Evolutionary conservation across 30 jellyfish, hydroid and myxozoan species (phyloP).

Genomic region (Aurelia sp.): DNA sequence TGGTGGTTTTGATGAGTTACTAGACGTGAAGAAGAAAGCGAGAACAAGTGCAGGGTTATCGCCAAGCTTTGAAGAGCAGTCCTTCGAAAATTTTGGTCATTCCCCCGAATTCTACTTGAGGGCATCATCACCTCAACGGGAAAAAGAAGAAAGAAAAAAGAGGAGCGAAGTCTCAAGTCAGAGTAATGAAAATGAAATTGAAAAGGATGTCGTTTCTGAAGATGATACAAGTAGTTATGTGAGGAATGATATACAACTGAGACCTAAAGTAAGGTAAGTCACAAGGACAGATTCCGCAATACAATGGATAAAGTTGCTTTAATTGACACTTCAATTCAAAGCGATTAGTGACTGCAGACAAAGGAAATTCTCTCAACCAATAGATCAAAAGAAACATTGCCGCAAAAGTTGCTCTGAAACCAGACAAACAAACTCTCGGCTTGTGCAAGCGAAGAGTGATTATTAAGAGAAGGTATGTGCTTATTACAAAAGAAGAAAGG

Average conservation of each 20-base stretch:
- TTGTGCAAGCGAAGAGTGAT: no score
- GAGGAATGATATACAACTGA: conserved; percentile 64
- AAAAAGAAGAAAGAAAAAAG: conserved; percentile 55
- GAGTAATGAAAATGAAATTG: conserved; percentile 65
- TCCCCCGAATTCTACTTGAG: conserved; percentile 82
- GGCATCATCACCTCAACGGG: conserved; percentile 93
- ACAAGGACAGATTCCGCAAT: no score
- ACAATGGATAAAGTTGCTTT: no score
- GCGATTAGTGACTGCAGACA: no score
- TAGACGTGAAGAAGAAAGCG: conserved; percentile 62
- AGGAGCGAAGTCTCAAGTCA: conserved; percentile 62
- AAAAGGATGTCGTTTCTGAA: conserved; percentile 63
- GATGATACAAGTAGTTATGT: conserved; percentile 80
- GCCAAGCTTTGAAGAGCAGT: conserved; percentile 91
- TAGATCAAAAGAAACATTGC: no score
- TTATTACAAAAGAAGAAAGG: no score
- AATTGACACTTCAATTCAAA: no score
- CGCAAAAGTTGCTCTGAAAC: no score
- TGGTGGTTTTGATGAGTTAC: conserved; percentile 94
- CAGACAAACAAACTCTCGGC: no score
- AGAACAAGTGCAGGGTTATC: conserved; percentile 87
- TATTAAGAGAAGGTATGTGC: no score
- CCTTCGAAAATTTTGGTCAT: conserved; percentile 53
- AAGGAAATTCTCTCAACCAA: no score
- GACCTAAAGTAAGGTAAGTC: conserved; percentile 98